Evolutionary conservation across 2,113 vertebrate genomes (phyloP), one percentile per base, ranked within the genome.

Genomic region (Grallaria varia): DNA sequence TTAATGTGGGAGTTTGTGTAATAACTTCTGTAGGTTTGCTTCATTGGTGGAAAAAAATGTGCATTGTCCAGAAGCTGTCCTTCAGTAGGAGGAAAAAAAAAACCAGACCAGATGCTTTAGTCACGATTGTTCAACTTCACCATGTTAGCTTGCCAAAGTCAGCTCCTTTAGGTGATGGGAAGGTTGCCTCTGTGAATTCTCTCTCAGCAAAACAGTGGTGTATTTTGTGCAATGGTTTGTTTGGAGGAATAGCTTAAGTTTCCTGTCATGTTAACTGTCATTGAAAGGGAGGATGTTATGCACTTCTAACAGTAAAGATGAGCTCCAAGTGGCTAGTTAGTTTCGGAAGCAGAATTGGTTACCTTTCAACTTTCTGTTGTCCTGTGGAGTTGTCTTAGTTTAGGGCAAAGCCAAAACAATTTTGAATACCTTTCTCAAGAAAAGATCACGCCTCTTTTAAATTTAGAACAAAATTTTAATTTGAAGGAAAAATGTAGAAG

Each of bases 1-100:
- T 72, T 87, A 62, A 74, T 12, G 94, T 95, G 59, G 96, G 89
- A 91, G 92, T 94, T 90, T 53, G 66, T 88, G 77, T 93, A 93
- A 42, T 92, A 78, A 69, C 45, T 94, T 94, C 16, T 20, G 44
- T 63, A 68, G 60, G n/a, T 81, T 89, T 86, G 64, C 52, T 87
- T 95, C 44, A 10, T 64, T 1, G 7, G 69, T 20, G 31, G 31
- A 28, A 86, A 72, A 95, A 92, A 92, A 30, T 12, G 49, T 6
- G 3, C n/a, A 1, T 82, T 95, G 82, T 76, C 56, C n/a, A 52
- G 71, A 49, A 94, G 27, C 63, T 87, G 35, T 71, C 42, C 64
- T 90, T 84, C 35, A 58, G 44, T 35, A 71, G 83, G 64, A 93
- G 60, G 5, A 1, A 7, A 39, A 45, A 71, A 87, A 27, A 49